A percentile compares a stretch with the other conserved stretches of the same genome.
phyloP scores from a whole-genome alignment of 2,797 vertebrate species.

The Glossophaga mutica region DNA sequence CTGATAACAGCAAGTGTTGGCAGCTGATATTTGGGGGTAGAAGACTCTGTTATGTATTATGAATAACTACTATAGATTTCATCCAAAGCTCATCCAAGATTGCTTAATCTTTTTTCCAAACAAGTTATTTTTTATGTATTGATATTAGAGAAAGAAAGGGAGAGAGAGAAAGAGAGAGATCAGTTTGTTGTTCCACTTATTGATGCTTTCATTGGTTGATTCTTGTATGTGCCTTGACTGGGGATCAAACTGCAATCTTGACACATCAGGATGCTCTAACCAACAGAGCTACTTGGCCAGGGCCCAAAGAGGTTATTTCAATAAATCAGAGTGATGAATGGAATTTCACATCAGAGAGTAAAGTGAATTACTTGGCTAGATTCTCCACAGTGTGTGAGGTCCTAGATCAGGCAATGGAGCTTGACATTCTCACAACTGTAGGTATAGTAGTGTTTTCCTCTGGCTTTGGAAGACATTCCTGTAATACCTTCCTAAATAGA shows the following conservation, averaged over 20 bases:
- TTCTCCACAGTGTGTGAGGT: background rate
- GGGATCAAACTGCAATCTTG: too few species aligned
- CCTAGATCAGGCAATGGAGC: background rate
- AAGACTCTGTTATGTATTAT: background rate
- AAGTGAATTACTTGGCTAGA: background rate
- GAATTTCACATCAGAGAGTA: background rate
- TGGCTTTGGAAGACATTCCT: background rate
- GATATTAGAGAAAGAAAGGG: too few species aligned
- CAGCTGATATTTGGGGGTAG: background rate
- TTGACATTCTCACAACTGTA: background rate
- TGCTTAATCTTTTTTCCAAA: background rate
- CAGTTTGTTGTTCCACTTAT: too few species aligned
- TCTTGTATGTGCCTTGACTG: too few species aligned
- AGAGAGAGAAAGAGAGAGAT: too few species aligned
- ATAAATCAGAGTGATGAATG: background rate
- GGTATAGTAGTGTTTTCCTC: rapidly evolving
- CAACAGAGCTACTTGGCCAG: too few species aligned
- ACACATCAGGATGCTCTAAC: too few species aligned
- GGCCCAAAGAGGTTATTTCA: background rate
- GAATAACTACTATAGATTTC: background rate
- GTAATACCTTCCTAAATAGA: background rate
- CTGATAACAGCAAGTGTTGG: background rate
- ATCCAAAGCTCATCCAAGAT: background rate
- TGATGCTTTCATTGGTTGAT: too few species aligned
- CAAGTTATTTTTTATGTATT: background rate